Conservation (phyloP, 1,140 invertebrate genomes). For the Gyrodactylus bullatarudis region DNA sequence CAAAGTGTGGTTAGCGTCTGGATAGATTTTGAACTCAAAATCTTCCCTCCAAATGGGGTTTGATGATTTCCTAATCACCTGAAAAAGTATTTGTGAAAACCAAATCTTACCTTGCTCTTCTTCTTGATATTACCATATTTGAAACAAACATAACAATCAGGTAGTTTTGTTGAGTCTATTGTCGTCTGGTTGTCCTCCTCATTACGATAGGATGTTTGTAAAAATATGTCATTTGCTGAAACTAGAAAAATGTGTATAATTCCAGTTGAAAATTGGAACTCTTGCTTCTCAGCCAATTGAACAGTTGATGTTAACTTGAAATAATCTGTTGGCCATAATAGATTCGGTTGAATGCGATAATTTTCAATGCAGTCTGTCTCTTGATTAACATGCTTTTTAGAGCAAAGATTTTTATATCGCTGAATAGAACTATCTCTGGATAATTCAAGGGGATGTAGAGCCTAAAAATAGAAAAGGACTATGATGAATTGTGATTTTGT, state of each 20-base stretch:
- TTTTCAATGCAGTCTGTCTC: neutral
- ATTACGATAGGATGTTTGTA: no score
- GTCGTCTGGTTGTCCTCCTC: no score
- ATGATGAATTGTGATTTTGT: no score
- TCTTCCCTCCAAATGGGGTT: neutral
- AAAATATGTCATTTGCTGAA: neutral
- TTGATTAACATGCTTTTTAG: neutral
- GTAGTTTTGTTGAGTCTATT: no score
- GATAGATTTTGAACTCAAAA: neutral
- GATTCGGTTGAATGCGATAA: neutral
- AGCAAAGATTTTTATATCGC: neutral
- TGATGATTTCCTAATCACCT: neutral
- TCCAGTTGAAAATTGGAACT: neutral
- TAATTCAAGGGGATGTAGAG: neutral
- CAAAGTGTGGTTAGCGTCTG: neutral
- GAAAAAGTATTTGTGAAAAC: neutral
- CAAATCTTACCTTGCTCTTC: neutral
- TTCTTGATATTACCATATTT: neutral
- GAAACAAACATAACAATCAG: neutral
- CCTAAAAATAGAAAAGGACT: no score
- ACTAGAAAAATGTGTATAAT: neutral
- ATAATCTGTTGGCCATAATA: neutral
- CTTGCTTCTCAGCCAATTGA: neutral
- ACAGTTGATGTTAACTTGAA: neutral
- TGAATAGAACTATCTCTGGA: neutral